phyloP scores from a whole-genome alignment of 2,888 invertebrate genomes.

The Chalcosyrphus nemorum region DNA sequence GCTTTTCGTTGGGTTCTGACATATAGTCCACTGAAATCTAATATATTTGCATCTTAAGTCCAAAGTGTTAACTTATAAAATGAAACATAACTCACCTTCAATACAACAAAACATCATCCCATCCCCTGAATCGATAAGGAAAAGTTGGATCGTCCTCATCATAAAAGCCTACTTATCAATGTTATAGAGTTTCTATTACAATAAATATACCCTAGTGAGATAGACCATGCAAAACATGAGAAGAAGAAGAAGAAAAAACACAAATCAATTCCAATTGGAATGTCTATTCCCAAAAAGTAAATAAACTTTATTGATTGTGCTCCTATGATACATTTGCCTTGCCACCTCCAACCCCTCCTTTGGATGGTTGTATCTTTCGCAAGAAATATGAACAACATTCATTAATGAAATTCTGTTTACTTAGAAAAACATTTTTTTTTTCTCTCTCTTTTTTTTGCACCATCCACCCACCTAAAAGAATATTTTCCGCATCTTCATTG shows the following conservation, averaged over 20 bases:
- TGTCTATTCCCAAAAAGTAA: slow-evolving; percentile 23
- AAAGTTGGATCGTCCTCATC: not conserved
- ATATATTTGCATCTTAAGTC: too few species aligned
- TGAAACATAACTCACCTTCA: too few species aligned
- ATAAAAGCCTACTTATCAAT: not conserved
- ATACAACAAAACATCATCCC: too few species aligned
- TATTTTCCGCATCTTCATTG: slow-evolving; percentile 33
- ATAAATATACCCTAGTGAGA: not conserved
- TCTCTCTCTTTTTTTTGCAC: slow-evolving; percentile 20
- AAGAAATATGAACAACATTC: slow-evolving; percentile 28
- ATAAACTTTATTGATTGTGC: slow-evolving; percentile 24
- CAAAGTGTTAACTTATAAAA: too few species aligned
- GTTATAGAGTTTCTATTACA: too few species aligned
- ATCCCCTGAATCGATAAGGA: too few species aligned
- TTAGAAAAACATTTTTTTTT: too few species aligned
- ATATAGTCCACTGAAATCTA: too few species aligned
- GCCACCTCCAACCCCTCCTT: not conserved
- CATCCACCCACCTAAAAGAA: slow-evolving; percentile 20
- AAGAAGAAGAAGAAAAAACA: too few species aligned
- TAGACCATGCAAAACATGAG: not conserved
- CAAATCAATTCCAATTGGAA: slow-evolving; percentile 19
- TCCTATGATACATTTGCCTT: slow-evolving; percentile 28
- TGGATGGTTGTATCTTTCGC: not conserved
- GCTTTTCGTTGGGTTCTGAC: too few species aligned
- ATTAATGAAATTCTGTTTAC: slow-evolving; percentile 46